phyloP scores from a whole-genome alignment of 1,140 invertebrate species.

The Sipha flava region DNA sequence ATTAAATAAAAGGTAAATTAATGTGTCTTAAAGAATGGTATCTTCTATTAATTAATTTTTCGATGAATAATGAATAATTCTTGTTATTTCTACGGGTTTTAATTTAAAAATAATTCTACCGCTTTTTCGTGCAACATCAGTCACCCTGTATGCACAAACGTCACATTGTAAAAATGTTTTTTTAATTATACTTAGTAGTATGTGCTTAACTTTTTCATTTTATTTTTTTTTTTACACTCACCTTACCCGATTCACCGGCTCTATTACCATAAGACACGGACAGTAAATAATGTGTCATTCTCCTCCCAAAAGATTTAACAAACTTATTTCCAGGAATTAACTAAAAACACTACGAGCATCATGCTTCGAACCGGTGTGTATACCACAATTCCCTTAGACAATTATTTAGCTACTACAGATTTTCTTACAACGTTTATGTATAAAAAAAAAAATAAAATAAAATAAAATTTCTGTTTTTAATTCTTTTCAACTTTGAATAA shows the following conservation, averaged over 20 bases:
- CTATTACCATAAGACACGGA: background rate
- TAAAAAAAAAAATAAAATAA: background rate
- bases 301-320: slow-evolving; percentile 25
- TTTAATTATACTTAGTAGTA: background rate
- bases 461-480: background rate
- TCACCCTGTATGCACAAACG: too few relatives aligned
- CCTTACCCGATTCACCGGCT: background rate
- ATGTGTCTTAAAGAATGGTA: too few relatives aligned
- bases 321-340: slow-evolving; percentile 29
- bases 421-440: background rate
- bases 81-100: too few relatives aligned
- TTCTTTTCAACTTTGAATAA: slow-evolving; percentile 11
- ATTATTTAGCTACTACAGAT: slow-evolving; percentile 14
- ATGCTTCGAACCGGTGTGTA: background rate
- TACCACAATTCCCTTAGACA: slow-evolving; percentile 18
- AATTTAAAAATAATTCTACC: too few relatives aligned
- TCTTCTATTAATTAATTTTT: too few relatives aligned
- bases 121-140: too few relatives aligned
- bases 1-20: too few relatives aligned
- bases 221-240: background rate
- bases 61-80: too few relatives aligned
- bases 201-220: background rate
- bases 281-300: slow-evolving; percentile 29
- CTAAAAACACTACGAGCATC: background rate
- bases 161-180: background rate